Evolutionary conservation across 2,113 vertebrate species (phyloP).

Genomic region (Tyto alba): DNA sequence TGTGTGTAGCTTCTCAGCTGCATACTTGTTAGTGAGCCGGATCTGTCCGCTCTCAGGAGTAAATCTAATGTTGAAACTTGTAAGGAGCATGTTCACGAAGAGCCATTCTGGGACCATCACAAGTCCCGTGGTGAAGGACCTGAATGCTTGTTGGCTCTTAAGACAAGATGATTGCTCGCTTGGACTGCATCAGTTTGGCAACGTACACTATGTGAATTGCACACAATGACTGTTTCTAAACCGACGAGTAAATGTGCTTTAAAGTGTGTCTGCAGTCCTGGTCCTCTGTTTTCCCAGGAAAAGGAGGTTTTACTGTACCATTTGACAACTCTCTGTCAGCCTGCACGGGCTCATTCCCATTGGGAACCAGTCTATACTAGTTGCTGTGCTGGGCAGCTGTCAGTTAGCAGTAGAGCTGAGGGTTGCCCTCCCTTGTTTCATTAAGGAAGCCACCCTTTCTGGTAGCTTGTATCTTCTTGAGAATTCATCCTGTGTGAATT

Average conservation of each 20-base stretch:
- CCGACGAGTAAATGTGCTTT: rapidly evolving
- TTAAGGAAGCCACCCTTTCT: neutral
- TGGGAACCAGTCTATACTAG: neutral
- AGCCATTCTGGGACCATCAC: neutral
- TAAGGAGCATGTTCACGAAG: neutral
- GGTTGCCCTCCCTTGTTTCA: neutral
- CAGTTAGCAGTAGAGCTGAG: neutral
- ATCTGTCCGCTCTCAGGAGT: neutral
- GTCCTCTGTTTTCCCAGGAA: neutral
- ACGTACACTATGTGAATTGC: neutral
- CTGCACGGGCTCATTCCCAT: rapidly evolving
- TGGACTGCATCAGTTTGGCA: neutral
- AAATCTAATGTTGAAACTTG: neutral
- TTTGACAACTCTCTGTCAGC: neutral
- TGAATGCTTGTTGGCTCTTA: neutral
- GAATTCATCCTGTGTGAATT: neutral
- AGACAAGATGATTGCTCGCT: rapidly evolving
- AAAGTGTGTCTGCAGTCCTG: rapidly evolving
- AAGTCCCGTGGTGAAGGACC: neutral
- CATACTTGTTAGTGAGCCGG: neutral
- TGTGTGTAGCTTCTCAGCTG: neutral
- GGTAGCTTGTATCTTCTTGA: neutral
- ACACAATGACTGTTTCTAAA: neutral
- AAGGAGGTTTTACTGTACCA: neutral
- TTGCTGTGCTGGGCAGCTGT: neutral